Evolutionary conservation across 2,797 vertebrate species (phyloP).

Genomic region (Gadopsis bispinosus): DNA sequence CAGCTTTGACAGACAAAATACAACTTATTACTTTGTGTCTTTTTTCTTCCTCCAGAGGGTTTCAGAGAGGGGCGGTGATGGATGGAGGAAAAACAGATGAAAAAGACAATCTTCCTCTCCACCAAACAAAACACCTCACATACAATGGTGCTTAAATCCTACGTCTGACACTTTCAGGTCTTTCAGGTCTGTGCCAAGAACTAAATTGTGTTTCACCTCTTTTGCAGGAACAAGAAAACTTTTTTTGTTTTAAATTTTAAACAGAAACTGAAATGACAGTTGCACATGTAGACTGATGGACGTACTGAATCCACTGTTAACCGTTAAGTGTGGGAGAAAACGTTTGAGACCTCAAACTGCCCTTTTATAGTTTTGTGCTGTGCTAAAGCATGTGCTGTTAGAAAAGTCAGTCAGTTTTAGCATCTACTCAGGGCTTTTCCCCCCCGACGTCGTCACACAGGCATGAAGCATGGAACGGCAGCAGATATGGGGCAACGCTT

Average conservation of each 20-base stretch:
- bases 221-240: background rate
- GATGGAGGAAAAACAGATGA: conserved; percentile 7
- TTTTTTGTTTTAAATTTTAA: background rate
- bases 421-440: background rate
- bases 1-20: conserved; percentile 83
- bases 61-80: conserved; percentile 33
- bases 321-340: background rate
- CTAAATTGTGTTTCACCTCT: conserved; percentile 9
- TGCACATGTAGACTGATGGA: conserved; percentile 25
- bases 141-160: conserved; percentile 53
- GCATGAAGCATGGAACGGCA: conserved; percentile 56
- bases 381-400: conserved; percentile 48
- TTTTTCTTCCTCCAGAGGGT: conserved; percentile 39
- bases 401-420: conserved; percentile 25
- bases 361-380: conserved; percentile 33
- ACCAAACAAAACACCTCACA: conserved; percentile 35
- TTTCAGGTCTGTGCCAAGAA: conserved; percentile 32
- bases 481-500: conserved; percentile 52
- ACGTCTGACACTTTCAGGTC: conserved; percentile 45
- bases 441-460: conserved; percentile 27
- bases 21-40: conserved; percentile 58
- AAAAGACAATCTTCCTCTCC: background rate
- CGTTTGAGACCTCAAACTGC: conserved; percentile 5
- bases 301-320: background rate
- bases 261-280: conserved; percentile 25